A percentile compares a stretch with the other conserved stretches of the same genome.
Conservation (phyloP, 1,140 invertebrate genomes). For the Euwallacea fornicatus region DNA sequence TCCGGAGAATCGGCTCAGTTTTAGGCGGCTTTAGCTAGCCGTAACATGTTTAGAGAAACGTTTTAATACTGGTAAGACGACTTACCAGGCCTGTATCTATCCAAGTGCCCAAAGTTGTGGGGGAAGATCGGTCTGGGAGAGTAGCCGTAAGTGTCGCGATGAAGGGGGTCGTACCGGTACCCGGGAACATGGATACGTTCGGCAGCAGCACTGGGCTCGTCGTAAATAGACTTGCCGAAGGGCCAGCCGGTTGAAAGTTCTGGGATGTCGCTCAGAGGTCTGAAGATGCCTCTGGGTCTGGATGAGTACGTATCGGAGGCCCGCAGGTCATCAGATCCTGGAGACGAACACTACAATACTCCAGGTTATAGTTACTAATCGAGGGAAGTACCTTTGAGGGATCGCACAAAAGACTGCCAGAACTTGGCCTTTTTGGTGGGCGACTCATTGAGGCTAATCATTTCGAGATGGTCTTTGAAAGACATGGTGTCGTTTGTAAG, state of each 20-base stretch:
- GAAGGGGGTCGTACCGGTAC: constrained; percentile 85
- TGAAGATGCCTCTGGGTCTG: constrained; percentile 70
- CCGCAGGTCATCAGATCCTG: constrained; percentile 87
- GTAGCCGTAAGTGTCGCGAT: constrained; percentile 85
- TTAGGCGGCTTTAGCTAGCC: no score
- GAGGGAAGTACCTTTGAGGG: constrained; percentile 73
- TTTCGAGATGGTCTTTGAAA: constrained; percentile 84
- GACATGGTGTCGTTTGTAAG: constrained; percentile 60
- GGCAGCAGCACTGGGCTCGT: constrained; percentile 74
- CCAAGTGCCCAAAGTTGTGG: constrained; percentile 77
- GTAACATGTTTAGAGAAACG: no score
- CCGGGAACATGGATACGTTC: constrained; percentile 82
- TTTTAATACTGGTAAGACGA: constrained; percentile 46
- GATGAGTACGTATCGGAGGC: constrained; percentile 75
- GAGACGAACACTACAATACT: constrained; percentile 23
- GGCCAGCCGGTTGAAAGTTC: constrained; percentile 68
- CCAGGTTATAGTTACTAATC: not conserved
- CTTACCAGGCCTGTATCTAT: constrained; percentile 83
- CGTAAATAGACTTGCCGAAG: constrained; percentile 80
- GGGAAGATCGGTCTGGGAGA: constrained; percentile 82
- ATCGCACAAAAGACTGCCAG: constrained; percentile 88
- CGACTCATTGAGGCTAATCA: constrained; percentile 88
- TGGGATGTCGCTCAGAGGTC: constrained; percentile 61
- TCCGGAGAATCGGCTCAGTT: no score
- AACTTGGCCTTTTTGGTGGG: constrained; percentile 89